A percentile compares a stretch with the other conserved stretches of the same genome.
These are phyloP conservation scores for Procambarus clarkii DNA, from an alignment of 1,140 invertebrate species.

Conservation along the genomic window DNA sequence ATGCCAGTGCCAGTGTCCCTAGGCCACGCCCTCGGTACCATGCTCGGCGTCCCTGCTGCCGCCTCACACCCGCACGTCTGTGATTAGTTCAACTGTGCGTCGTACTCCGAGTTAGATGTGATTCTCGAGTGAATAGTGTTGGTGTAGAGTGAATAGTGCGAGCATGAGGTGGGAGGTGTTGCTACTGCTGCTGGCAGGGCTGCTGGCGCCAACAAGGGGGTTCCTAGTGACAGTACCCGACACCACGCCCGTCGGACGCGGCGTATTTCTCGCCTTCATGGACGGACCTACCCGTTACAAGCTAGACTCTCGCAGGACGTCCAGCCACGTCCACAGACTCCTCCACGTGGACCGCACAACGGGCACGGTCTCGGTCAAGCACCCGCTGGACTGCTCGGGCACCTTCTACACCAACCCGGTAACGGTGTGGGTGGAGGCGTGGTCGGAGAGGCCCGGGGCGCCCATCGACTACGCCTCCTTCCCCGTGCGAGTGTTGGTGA, in stretches of 20 bases:
- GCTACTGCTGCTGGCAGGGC: conserved; percentile 35
- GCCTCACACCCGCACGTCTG: neutral
- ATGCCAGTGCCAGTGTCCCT: conserved; percentile 46
- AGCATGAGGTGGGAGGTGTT: conserved; percentile 63
- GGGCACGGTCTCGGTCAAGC: conserved; percentile 85
- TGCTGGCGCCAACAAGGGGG: conserved; percentile 47
- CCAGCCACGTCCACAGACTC: conserved; percentile 86
- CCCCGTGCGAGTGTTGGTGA: conserved; percentile 85
- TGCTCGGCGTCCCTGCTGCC: neutral
- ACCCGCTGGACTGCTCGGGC: conserved; percentile 85
- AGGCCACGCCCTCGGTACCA: conserved; percentile 30
- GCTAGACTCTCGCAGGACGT: conserved; percentile 86
- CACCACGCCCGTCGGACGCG: conserved; percentile 58
- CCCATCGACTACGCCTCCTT: conserved; percentile 90
- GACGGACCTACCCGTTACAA: conserved; percentile 79
- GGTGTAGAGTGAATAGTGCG: conserved; percentile 40
- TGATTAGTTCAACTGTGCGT: no score
- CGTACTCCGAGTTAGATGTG: neutral
- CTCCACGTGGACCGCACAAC: conserved; percentile 84
- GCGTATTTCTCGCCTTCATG: conserved; percentile 62
- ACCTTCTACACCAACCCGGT: conserved; percentile 89
- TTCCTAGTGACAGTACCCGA: conserved; percentile 70
- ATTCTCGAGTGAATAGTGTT: conserved; percentile 11
- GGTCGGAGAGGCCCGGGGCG: conserved; percentile 83
- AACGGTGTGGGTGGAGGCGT: conserved; percentile 90